Evolutionary conservation across 1,140 invertebrate genomes (phyloP).

Genomic region (Eufriesea mexicana): DNA sequence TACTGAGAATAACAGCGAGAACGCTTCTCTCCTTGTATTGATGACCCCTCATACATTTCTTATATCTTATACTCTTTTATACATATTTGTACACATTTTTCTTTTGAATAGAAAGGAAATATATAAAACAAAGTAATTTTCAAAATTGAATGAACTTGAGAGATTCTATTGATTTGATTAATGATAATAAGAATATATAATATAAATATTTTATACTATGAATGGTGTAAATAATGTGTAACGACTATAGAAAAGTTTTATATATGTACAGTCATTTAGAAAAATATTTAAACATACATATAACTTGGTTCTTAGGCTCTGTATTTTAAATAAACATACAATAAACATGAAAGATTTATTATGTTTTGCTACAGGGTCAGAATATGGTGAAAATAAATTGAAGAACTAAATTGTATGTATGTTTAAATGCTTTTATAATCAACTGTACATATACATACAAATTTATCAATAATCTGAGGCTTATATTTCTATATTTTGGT

Average conservation of each 20-base stretch:
- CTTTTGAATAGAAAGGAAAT: neutral
- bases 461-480: conserved; percentile 25
- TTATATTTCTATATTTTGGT: conserved; percentile 25
- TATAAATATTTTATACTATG: conserved; percentile 56
- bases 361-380: too few relatives aligned
- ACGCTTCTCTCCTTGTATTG: too few relatives aligned
- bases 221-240: conserved; percentile 62
- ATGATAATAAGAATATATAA: conserved; percentile 34
- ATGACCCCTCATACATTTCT: too few relatives aligned
- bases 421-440: too few relatives aligned
- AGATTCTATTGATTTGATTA: conserved; percentile 3
- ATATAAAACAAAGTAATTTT: neutral
- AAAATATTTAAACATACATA: too few relatives aligned
- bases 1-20: too few relatives aligned
- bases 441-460: too few relatives aligned
- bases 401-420: too few relatives aligned
- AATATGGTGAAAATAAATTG: too few relatives aligned
- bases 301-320: too few relatives aligned
- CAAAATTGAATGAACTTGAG: neutral
- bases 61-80: neutral
- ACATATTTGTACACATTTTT: conserved; percentile 23
- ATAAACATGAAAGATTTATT: too few relatives aligned
- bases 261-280: neutral
- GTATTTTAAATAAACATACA: too few relatives aligned
- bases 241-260: conserved; percentile 38